Conservation (phyloP, 2,888 invertebrate species). For the Dorcus hopei region DNA sequence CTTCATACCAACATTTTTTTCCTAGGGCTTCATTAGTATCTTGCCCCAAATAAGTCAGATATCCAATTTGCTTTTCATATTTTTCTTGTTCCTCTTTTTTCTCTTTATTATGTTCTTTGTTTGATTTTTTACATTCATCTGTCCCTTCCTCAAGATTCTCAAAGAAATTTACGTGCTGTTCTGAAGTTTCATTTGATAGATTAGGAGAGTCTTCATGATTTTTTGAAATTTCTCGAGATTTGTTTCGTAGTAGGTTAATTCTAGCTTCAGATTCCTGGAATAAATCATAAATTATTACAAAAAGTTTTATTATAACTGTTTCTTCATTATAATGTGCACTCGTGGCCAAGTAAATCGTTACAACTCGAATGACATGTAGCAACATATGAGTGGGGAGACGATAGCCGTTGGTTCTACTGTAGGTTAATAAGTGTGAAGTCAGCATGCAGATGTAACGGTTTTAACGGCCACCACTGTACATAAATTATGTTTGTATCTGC, state of each 20-base stretch:
- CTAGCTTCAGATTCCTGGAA: conserved; percentile 80
- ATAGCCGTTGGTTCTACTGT: too few species aligned
- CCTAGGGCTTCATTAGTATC: conserved; percentile 84
- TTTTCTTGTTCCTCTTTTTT: conserved; percentile 89
- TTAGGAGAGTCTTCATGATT: conserved; percentile 25
- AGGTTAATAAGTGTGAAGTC: too few species aligned
- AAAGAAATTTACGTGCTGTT: conserved; percentile 55
- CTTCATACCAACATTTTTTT: conserved; percentile 86
- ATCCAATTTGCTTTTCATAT: conserved; percentile 96
- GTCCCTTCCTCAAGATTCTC: conserved; percentile 75
- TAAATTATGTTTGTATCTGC: too few species aligned
- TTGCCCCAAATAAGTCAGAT: conserved; percentile 93
- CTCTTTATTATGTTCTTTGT: conserved; percentile 86
- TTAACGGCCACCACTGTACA: too few species aligned
- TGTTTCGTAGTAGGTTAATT: conserved; percentile 65
- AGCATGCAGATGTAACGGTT: too few species aligned
- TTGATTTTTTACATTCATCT: conserved; percentile 61
- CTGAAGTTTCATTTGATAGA: not conserved
- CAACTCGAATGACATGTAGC: too few species aligned
- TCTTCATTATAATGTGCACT: too few species aligned
- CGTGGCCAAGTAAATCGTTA: too few species aligned
- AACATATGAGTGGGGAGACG: too few species aligned
- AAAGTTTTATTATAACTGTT: too few species aligned
- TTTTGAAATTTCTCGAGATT: conserved; percentile 55
- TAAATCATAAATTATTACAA: not conserved